Conservation (phyloP, 2,797 vertebrate species). For the Enteromius viviparus region DNA sequence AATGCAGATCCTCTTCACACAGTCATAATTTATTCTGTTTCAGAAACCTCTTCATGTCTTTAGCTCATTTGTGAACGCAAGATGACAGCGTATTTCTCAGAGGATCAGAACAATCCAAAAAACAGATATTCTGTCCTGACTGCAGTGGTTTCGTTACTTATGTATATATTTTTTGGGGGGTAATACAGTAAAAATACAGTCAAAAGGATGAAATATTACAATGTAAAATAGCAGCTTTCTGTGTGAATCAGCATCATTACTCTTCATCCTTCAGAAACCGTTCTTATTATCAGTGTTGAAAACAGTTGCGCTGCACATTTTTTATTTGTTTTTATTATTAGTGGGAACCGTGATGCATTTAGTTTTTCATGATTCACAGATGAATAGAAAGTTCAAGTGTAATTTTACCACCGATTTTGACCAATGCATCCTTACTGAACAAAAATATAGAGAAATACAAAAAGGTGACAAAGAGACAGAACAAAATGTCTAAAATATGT, state of each 20-base stretch:
- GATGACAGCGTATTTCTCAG: neutral
- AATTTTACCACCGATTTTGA: neutral
- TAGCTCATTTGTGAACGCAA: conserved; percentile 36
- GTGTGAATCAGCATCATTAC: neutral
- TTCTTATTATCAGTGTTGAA: neutral
- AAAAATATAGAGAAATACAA: neutral
- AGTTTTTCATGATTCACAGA: neutral
- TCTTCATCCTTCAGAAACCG: neutral
- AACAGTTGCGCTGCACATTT: neutral
- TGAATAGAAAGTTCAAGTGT: neutral
- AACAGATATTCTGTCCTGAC: conserved; percentile 7
- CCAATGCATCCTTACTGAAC: neutral
- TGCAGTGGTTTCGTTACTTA: neutral
- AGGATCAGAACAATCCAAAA: conserved; percentile 5
- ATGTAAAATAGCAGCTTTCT: neutral
- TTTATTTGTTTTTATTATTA: too few relatives aligned
- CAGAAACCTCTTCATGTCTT: conserved; percentile 18
- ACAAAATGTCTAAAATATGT: too few relatives aligned
- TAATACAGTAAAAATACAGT: neutral
- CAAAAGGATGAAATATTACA: neutral
- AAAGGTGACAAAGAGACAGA: too few relatives aligned
- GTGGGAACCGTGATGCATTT: neutral
- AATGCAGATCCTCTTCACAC: conserved; percentile 41
- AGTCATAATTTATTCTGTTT: conserved; percentile 50
- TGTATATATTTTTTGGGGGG: too few relatives aligned